These are phyloP conservation scores for Paralichthys olivaceus DNA, from an alignment of 2,113 vertebrate genomes.

Conservation along the genomic window DNA sequence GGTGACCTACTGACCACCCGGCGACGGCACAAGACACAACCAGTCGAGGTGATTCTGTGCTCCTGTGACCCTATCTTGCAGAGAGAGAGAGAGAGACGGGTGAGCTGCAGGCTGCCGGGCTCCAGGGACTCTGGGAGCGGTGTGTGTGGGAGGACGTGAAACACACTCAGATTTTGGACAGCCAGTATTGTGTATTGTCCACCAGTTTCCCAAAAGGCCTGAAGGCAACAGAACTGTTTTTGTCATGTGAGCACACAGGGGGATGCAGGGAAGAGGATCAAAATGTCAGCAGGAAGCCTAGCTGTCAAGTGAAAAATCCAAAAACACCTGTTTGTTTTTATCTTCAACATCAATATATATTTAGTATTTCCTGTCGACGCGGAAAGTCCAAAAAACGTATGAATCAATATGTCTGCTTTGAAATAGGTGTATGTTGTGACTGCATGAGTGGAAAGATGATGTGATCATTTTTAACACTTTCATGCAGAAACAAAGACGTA, in stretches of 20 bases:
- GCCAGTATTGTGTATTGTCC: conserved; percentile 11
- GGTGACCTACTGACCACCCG: conserved; percentile 29
- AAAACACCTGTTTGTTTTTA: conserved; percentile 8
- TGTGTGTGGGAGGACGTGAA: conserved; percentile 23
- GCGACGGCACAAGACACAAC: conserved; percentile 31
- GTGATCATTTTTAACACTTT: neutral
- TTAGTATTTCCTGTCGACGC: neutral
- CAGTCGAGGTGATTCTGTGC: neutral
- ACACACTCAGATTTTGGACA: conserved; percentile 31
- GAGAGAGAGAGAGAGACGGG: conserved; percentile 28
- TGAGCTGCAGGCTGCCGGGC: conserved; percentile 13
- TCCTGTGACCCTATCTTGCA: neutral
- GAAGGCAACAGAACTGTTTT: conserved; percentile 11
- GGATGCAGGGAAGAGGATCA: conserved; percentile 2
- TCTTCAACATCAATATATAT: neutral
- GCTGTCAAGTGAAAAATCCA: neutral
- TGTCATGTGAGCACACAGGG: conserved; percentile 15
- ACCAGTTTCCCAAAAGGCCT: neutral
- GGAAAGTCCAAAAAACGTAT: neutral
- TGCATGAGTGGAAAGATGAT: neutral
- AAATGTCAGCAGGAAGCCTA: conserved; percentile 17
- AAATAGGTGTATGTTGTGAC: neutral
- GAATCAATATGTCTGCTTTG: neutral
- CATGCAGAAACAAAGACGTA: too few species aligned
- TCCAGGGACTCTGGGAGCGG: conserved; percentile 18